Evolutionary conservation across 2,797 vertebrate genomes (phyloP).

Genomic region (Thamnophis elegans): DNA sequence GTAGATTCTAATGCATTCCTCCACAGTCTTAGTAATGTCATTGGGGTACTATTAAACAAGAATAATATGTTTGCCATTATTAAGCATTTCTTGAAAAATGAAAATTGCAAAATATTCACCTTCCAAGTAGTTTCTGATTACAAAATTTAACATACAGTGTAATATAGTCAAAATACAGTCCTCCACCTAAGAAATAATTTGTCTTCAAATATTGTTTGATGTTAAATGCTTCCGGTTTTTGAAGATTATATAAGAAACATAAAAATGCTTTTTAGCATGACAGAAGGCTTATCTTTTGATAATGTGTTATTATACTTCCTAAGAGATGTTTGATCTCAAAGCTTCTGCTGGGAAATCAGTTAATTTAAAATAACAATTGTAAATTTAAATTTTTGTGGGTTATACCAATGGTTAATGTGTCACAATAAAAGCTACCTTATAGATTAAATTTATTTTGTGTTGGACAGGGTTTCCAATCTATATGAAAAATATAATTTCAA

Average conservation of each 20-base stretch:
- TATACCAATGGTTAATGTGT: slow-evolving; percentile 27
- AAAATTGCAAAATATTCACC: slow-evolving; percentile 35
- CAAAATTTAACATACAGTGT: slow-evolving; percentile 13
- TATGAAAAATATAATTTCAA: slow-evolving; percentile 25
- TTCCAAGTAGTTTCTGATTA: slow-evolving; percentile 8
- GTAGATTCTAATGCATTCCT: slow-evolving; percentile 1
- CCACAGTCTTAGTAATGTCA: neutral
- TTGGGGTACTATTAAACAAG: slow-evolving; percentile 22
- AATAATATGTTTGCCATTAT: slow-evolving; percentile 22
- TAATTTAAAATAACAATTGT: neutral
- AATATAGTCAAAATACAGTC: slow-evolving; percentile 34
- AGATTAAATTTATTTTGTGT: slow-evolving; percentile 20
- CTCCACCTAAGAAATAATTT: slow-evolving; percentile 16
- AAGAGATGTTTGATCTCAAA: neutral
- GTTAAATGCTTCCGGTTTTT: slow-evolving; percentile 28
- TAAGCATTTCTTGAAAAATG: slow-evolving; percentile 18
- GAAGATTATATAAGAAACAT: slow-evolving; percentile 24
- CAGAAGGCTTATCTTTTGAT: slow-evolving; percentile 10
- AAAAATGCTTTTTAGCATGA: neutral
- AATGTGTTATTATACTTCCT: neutral
- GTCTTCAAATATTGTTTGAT: slow-evolving; percentile 20
- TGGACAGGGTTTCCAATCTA: neutral
- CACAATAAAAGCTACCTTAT: neutral
- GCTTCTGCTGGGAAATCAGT: neutral
- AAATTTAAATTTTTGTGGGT: slow-evolving; percentile 2